phyloP scores from a whole-genome alignment of 2,797 vertebrate genomes.

The Rousettus madagascariensis region DNA sequence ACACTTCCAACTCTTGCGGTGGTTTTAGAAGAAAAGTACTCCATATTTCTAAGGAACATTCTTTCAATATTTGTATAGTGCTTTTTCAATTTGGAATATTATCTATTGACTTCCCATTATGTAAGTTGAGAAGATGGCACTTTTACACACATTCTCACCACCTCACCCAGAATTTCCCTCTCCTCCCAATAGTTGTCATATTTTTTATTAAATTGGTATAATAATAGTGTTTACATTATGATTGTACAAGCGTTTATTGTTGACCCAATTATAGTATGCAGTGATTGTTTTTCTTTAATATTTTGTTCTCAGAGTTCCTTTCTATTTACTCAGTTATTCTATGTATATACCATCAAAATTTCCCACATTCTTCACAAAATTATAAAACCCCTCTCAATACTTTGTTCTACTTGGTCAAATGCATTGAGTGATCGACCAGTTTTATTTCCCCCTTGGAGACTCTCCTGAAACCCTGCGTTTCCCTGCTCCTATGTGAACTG shows the following conservation, averaged over 20 bases:
- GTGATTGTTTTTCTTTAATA: not conserved
- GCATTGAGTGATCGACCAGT: not conserved
- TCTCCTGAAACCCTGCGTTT: not conserved
- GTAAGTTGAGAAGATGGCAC: not conserved
- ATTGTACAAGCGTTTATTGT: not conserved
- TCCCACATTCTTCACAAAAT: not conserved
- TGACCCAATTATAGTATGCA: not conserved
- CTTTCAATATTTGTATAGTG: not conserved
- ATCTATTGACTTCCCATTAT: not conserved
- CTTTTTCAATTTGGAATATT: not conserved
- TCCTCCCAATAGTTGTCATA: not conserved
- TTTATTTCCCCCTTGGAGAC: not conserved
- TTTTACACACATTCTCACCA: not conserved
- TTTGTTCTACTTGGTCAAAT: not conserved
- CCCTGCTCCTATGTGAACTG: not conserved
- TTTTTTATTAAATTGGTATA: not conserved
- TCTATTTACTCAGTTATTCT: not conserved
- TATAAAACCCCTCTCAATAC: not conserved
- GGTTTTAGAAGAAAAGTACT: not conserved
- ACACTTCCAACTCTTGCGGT: not conserved
- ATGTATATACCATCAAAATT: not conserved
- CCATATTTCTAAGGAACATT: not conserved
- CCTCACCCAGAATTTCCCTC: not conserved
- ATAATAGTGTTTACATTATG: not conserved
- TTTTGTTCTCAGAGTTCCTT: constrained; percentile 12